Percentiles rank a stretch among this genome's conserved stretches.
phyloP scores from a whole-genome alignment of 2,888 invertebrate species.

The Thelaira solivaga region DNA sequence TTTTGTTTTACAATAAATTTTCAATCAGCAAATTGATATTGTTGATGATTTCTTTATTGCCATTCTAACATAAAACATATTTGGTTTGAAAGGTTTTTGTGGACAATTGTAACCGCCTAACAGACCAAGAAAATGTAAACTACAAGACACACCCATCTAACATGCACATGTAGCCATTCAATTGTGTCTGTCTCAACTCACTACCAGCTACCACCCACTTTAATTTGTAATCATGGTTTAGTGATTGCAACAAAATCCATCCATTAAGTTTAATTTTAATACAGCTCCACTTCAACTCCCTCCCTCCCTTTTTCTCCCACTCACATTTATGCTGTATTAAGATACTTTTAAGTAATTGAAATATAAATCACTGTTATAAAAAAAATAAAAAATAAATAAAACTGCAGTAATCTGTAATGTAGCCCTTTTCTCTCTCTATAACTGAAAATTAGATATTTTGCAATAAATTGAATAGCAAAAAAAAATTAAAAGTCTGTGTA shows the following conservation, averaged over 20 bases:
- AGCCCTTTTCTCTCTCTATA: background rate
- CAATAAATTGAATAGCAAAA: background rate
- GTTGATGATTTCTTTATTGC: constrained; percentile 71
- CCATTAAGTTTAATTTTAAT: constrained; percentile 57
- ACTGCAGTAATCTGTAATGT: background rate
- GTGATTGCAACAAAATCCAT: constrained; percentile 48
- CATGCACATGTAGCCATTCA: constrained; percentile 7
- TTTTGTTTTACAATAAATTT: constrained; percentile 75
- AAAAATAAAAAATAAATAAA: no score
- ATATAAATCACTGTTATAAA: constrained; percentile 49
- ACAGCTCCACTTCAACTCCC: background rate
- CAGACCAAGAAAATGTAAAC: constrained; percentile 15
- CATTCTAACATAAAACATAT: constrained; percentile 56
- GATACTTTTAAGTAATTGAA: constrained; percentile 61
- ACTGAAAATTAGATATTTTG: constrained; percentile 46
- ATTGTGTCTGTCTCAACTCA: background rate
- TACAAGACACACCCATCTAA: constrained; percentile 55
- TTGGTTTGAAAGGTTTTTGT: constrained; percentile 8
- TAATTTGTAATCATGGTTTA: constrained; percentile 42
- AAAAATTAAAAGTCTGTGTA: background rate
- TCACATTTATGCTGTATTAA: no score
- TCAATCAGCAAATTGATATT: constrained; percentile 77
- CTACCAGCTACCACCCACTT: background rate
- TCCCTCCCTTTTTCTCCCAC: no score
- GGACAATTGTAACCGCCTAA: no score